Evolutionary conservation across 2,888 invertebrate genomes (phyloP).

Genomic region (Drosophila lutescens): DNA sequence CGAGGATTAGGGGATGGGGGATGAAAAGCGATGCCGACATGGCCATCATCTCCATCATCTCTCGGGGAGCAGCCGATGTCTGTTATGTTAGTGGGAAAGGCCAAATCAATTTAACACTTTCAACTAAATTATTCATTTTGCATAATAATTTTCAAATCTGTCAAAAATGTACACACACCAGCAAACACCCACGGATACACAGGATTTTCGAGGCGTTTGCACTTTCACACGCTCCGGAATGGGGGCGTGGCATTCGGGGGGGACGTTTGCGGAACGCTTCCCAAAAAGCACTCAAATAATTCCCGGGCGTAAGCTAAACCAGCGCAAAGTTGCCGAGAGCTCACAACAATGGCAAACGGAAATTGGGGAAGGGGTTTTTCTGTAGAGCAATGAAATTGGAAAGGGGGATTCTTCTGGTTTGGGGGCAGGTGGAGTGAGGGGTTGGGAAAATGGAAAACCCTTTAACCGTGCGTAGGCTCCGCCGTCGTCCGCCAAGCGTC

Average conservation of each 20-base stretch:
- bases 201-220: constrained; percentile 71
- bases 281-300: constrained; percentile 78
- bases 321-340: constrained; percentile 72
- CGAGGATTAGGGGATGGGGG: background rate
- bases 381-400: constrained; percentile 1
- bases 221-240: constrained; percentile 73
- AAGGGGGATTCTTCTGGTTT: background rate
- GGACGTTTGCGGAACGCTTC: constrained; percentile 30
- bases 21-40: constrained; percentile 34
- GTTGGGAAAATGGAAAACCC: constrained; percentile 68
- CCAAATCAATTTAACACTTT: constrained; percentile 83
- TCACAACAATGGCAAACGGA: constrained; percentile 66
- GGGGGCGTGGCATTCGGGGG: constrained; percentile 17
- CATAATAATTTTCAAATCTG: constrained; percentile 82
- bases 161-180: constrained; percentile 69
- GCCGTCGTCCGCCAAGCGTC: constrained; percentile 61
- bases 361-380: constrained; percentile 11
- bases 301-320: constrained; percentile 80
- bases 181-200: constrained; percentile 7
- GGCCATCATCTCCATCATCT: constrained; percentile 61
- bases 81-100: constrained; percentile 63
- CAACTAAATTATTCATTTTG: constrained; percentile 81
- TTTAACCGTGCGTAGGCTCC: constrained; percentile 69
- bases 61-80: constrained; percentile 26
- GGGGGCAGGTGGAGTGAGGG: background rate